Base-by-base conservation (phyloP, 2,797 vertebrate genomes). In the Momotus momota region DNA sequence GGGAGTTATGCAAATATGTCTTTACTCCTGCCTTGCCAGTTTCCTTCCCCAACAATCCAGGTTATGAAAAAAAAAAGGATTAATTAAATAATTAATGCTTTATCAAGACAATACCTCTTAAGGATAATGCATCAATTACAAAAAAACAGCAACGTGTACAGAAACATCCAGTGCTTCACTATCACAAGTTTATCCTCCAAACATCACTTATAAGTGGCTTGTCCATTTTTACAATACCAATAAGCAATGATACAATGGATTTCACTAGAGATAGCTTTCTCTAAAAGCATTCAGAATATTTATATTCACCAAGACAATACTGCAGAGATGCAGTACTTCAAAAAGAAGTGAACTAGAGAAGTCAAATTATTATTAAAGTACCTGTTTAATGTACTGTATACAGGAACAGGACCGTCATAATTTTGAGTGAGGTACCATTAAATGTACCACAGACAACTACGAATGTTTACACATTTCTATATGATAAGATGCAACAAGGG, bases 41-140 rank as follows among this genome's bases (percentile, higher is more conserved):
- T 87, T 65, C 35, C 65, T 79, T 64, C 14, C 17, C 17, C 66
- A 71, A 20, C 35, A 71, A 64, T 43, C 35, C 29, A 86, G 35
- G 19, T 4, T 41, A 31, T 35, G 4, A 29, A 71, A 65, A 43
- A 58, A 10, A 0, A 1, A 26, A 26, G 23, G 1, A 19, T 61
- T 29, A 10, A 64, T n/a, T 12, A 70, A 78, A 55, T 48, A 79
- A 25, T 57, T 51, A n/a, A 40, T 45, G 18, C 38, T 88, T 51
- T 40, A 40, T 40, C 9, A 33, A 67, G 23, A 40, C 14, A 51
- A 33, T n/a, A 38, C 19, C 10, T 52, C 17, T 18, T 14, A 75
- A 27, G 18, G 62, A 70, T 43, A 61, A n/a, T 20, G 12, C 9
- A 20, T 64, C 35, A 26, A 29, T 45, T 62, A 48, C 31, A 35